Percentiles rank a stretch among this genome's conserved stretches.
phyloP scores from a whole-genome alignment of 2,888 invertebrate genomes.

The Meiosimyza platycephala region DNA sequence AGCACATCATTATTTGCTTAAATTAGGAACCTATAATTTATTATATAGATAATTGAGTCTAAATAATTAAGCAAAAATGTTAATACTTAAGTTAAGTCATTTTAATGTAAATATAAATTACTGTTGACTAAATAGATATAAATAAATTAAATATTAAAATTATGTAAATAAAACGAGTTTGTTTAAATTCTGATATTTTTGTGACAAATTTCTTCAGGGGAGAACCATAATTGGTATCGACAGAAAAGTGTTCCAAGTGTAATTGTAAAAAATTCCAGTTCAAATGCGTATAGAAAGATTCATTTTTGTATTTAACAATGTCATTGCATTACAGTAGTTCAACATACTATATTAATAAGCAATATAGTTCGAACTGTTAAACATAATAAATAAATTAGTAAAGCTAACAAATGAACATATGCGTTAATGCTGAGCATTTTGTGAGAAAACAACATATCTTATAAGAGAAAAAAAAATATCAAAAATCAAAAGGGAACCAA shows the following conservation, averaged over 20 bases:
- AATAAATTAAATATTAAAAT: neutral
- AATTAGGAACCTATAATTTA: too few species aligned
- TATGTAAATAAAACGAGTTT: too few species aligned
- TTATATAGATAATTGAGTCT: too few species aligned
- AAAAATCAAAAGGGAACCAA: neutral
- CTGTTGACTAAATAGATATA: neutral
- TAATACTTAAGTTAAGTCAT: neutral
- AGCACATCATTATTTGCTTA: too few species aligned
- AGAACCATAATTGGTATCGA: too few species aligned
- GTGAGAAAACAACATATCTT: neutral
- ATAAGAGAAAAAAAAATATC: neutral
- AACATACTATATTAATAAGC: neutral
- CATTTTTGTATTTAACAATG: slow-evolving; percentile 26
- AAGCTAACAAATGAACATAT: slow-evolving; percentile 17
- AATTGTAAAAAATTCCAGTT: neutral
- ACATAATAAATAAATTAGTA: slow-evolving; percentile 30
- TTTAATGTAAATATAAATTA: neutral
- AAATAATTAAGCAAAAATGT: too few species aligned
- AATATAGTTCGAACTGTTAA: neutral
- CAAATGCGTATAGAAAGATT: slow-evolving; percentile 9
- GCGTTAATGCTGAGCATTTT: neutral
- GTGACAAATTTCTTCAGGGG: too few species aligned
- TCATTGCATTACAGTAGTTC: slow-evolving; percentile 2
- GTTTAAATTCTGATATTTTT: too few species aligned
- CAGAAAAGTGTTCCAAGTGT: too few species aligned